Evolutionary conservation across 2,113 vertebrate genomes (phyloP), one percentile per base, ranked within the genome.

Genomic region (Acanthochromis polyacanthus): DNA sequence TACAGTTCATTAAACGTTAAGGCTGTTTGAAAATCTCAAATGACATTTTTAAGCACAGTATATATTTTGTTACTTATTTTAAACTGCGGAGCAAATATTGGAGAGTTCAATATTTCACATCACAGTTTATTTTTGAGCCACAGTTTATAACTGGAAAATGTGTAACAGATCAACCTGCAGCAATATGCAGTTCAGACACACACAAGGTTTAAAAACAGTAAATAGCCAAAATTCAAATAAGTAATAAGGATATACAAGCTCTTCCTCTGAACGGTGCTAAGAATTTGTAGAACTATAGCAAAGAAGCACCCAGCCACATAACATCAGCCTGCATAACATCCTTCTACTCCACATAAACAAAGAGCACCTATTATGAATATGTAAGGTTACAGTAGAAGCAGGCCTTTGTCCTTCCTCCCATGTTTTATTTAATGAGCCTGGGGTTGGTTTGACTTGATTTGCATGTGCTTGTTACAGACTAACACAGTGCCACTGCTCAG

Each of bases 381-480:
- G 59, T 75, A 83, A 69, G 76, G 76, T 78, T 86, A 82, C 57
- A 67, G 73, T 38, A 75, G 80, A 57, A 75, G 74, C 61, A 65
- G 66, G 61, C 64, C 83, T 86, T 81, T 85, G 86, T 88, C 86
- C 83, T 81, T 16, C 61, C 74, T 65, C 38, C 66, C 28, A 75
- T 83, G 71, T 85, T 91, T 86, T 82, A 89, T 93, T 90, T 85
- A 91, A 90, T 82, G 86, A 91, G 87, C 80, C 87, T 48, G 40
- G 61, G 64, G 78, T 75, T 69, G 74, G 65, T 60, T 75, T 58
- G 85, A 61, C 81, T 81, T 48, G 32, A 89, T 92, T 89, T 88
- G 75, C 87, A 91, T 90, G 75, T 65, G 85, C 80, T 83, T 75
- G 79, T 86, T 87, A 82, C 23, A 77, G 80, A 82, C 64, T 40